Evolutionary conservation across 2,113 vertebrate genomes (phyloP), one percentile per base, ranked within the genome.

Genomic region (Corvus cornix): DNA sequence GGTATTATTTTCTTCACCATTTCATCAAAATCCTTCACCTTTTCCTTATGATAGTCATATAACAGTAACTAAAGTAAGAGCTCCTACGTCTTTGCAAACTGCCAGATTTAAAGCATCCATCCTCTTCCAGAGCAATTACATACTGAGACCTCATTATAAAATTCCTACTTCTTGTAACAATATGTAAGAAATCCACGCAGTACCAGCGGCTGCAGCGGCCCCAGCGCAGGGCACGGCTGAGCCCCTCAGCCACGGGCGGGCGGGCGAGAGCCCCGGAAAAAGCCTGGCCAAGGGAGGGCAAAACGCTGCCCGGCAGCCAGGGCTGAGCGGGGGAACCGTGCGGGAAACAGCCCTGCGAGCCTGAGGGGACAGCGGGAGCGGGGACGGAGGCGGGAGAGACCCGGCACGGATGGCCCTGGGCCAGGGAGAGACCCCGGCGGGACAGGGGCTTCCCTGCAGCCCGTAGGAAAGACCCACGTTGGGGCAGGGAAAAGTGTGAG

Each of bases 391-490:
- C 8, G 3, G 68, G 13, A 49, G 62, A 6, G 44, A 13, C 2
- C 13, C 62, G 23, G 48, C 56, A 46, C 37, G 27, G 59, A 17
- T 14, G 17, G 10, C 28, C 37, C 77, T 58, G 56, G 8, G 60
- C 16, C 48, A 2, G 10, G 27, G 17, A 48, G 11, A 27, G 68
- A 49, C 23, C 48, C 18, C 10, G 8, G 13, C 17, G 3, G 23
- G 11, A 3, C 17, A 6, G 22, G 3, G 18, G 1, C 6, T 16
- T 3, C 27, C 13, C 33, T 53, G 48, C 0, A 2, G 37, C 0
- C 6, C 2, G 1, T 8, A 12, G 46, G 11, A 31, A 41, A 4
- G 39, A 6, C 2, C 11, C n/a, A 22, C 0, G 5, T 0, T 16
- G 16, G 11, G 23, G 13, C 10, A 11, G 18, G 6, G 28, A 12